Conservation (phyloP, 2,797 vertebrate genomes). For the Salmo trutta region DNA sequence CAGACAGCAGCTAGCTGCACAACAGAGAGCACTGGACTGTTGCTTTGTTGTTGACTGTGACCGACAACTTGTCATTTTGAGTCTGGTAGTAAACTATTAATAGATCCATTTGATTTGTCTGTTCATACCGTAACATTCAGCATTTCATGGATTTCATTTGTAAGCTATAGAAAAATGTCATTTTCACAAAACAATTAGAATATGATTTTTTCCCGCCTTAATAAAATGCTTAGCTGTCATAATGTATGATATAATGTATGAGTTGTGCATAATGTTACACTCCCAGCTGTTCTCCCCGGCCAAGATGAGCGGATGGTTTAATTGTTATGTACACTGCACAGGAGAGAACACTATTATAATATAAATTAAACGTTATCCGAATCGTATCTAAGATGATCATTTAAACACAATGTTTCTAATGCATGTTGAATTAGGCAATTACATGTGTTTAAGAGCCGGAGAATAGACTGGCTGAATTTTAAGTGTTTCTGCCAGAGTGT, state of each 20-base stretch:
- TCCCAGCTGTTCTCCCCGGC: constrained; percentile 59
- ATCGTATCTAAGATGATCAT: constrained; percentile 74
- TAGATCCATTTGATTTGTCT: no score
- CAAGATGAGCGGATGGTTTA: constrained; percentile 65
- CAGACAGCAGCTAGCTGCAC: not conserved
- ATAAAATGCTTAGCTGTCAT: no score
- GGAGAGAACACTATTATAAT: constrained; percentile 61
- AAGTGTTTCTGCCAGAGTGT: constrained; percentile 69
- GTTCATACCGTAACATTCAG: no score
- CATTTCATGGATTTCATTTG: no score
- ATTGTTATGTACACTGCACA: constrained; percentile 68
- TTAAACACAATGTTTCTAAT: constrained; percentile 77
- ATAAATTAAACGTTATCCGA: constrained; percentile 78
- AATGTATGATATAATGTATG: no score
- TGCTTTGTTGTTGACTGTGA: no score
- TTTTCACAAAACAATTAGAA: no score
- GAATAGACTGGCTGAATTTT: constrained; percentile 70
- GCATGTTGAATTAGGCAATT: constrained; percentile 78
- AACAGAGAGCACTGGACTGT: no score
- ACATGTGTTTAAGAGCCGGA: constrained; percentile 70
- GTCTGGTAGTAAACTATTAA: no score
- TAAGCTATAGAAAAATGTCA: no score
- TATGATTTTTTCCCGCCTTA: no score
- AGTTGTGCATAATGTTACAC: constrained; percentile 10
- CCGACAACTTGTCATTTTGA: no score